Conservation (phyloP, 2,797 vertebrate genomes). For the Aselliscus stoliczkanus region DNA sequence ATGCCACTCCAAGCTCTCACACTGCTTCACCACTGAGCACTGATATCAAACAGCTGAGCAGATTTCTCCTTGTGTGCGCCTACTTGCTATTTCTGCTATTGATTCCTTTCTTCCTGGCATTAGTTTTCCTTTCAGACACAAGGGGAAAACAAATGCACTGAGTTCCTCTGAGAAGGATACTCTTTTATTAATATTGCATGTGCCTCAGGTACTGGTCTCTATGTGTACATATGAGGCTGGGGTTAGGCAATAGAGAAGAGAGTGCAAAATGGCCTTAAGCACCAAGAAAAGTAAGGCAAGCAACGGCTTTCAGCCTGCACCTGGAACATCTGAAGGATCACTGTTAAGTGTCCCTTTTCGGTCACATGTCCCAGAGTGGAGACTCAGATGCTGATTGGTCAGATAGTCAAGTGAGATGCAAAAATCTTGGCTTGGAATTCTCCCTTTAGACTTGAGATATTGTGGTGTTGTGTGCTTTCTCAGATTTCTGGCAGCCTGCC, state of each 20-base stretch:
- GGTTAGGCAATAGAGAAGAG: neutral
- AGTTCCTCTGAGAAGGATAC: neutral
- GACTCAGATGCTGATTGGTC: neutral
- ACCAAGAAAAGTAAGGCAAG: neutral
- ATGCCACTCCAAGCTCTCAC: neutral
- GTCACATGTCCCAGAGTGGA: neutral
- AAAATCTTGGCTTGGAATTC: conserved; percentile 29
- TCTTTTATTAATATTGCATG: neutral
- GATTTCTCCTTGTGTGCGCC: neutral
- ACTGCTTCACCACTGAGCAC: neutral
- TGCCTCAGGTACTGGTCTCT: neutral
- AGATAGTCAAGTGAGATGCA: neutral
- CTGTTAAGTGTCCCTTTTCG: neutral
- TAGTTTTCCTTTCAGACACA: neutral
- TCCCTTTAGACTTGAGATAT: conserved; percentile 22
- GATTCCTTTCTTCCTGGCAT: neutral
- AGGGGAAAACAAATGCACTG: neutral
- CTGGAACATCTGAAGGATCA: neutral
- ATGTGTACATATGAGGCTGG: neutral
- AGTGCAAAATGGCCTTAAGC: neutral
- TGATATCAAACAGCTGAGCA: neutral
- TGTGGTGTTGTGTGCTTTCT: neutral
- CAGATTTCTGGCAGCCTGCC: conserved; percentile 45
- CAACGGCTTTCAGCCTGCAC: neutral
- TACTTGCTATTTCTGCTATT: neutral